These are phyloP conservation scores for Lycorma delicatula DNA, from an alignment of 1,140 invertebrate genomes.

Conservation along the genomic window DNA sequence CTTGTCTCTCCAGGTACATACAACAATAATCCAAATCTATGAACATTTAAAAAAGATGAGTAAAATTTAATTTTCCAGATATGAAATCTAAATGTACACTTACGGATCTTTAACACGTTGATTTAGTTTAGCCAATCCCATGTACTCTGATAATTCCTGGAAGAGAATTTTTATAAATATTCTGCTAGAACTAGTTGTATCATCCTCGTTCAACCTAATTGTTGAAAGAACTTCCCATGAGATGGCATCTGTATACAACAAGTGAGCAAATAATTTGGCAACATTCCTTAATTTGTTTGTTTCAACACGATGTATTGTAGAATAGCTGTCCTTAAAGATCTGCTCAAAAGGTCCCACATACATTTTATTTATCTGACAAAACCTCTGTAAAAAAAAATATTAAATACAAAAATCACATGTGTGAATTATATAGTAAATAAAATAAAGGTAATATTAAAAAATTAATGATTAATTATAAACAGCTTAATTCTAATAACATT, in stretches of 20 bases:
- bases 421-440: not conserved
- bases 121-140: constrained; percentile 90
- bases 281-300: constrained; percentile 97
- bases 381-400: constrained; percentile 51
- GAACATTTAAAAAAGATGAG: too few relatives aligned
- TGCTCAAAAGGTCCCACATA: constrained; percentile 90
- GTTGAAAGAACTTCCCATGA: constrained; percentile 82
- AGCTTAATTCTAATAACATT: too few relatives aligned
- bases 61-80: too few relatives aligned
- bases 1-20: too few relatives aligned
- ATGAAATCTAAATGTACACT: constrained; percentile 37
- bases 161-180: constrained; percentile 98
- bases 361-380: constrained; percentile 84
- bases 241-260: constrained; percentile 94
- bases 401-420: too few relatives aligned
- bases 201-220: constrained; percentile 91
- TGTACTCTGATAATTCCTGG: constrained; percentile 92
- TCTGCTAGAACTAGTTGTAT: constrained; percentile 93
- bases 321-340: constrained; percentile 93
- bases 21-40: too few relatives aligned
- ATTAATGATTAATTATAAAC: too few relatives aligned
- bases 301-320: constrained; percentile 87
- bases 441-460: not conserved
- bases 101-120: constrained; percentile 78
- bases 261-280: constrained; percentile 94